Evolutionary conservation across 1,140 invertebrate species (phyloP).

Genomic region (Thalassaphorura encarpata): DNA sequence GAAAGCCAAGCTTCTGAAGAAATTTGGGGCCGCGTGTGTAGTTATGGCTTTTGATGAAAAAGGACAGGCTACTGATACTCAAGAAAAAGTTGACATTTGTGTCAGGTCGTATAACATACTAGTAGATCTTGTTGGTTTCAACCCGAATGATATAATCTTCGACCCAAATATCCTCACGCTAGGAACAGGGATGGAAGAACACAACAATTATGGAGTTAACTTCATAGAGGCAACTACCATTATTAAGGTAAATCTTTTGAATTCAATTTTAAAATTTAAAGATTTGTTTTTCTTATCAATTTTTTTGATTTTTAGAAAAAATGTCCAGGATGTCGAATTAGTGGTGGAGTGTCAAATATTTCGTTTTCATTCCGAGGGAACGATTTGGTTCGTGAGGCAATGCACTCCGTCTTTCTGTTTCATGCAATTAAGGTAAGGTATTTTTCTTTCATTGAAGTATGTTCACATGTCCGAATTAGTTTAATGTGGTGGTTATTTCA

Average conservation of each 20-base stretch:
- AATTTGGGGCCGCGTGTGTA: conserved; percentile 52
- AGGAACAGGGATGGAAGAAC: conserved; percentile 54
- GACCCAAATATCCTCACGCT: conserved; percentile 56
- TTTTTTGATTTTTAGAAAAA: conserved; percentile 38
- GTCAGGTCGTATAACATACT: conserved; percentile 45
- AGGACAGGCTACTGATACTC: conserved; percentile 48
- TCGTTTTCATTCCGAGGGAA: conserved; percentile 55
- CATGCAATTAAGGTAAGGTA: conserved; percentile 51
- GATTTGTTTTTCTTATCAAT: neutral
- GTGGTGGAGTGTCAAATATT: conserved; percentile 54
- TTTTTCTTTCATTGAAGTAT: no score
- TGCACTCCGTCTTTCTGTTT: conserved; percentile 53
- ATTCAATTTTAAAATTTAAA: neutral
- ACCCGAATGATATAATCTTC: conserved; percentile 53
- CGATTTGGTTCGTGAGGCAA: conserved; percentile 49
- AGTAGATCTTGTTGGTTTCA: conserved; percentile 46
- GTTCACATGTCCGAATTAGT: neutral
- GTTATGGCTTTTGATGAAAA: conserved; percentile 48
- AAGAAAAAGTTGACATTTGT: conserved; percentile 49
- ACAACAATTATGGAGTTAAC: conserved; percentile 47
- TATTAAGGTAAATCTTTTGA: conserved; percentile 41
- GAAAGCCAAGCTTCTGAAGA: conserved; percentile 39
- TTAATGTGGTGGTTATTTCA: conserved; percentile 25
- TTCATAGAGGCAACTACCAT: conserved; percentile 48
- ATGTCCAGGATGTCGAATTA: conserved; percentile 46